These are phyloP conservation scores for Ahaetulla prasina DNA, from an alignment of 2,113 vertebrate species.

Conservation along the genomic window DNA sequence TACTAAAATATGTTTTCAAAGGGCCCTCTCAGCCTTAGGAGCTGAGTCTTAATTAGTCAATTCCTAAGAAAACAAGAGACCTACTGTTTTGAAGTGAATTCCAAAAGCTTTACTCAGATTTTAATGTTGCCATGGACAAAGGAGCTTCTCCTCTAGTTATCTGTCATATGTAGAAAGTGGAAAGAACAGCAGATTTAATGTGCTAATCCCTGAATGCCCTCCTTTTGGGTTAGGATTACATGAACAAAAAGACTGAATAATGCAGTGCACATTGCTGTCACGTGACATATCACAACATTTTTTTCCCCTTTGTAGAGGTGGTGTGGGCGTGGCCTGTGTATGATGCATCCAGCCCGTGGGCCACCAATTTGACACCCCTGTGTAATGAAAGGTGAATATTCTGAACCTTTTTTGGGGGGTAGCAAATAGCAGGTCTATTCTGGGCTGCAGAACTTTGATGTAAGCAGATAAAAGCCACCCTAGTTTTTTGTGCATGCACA, in stretches of 20 bases:
- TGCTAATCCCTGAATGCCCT: background rate
- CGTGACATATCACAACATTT: no score
- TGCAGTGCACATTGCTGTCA: background rate
- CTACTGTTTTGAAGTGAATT: background rate
- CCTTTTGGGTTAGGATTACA: background rate
- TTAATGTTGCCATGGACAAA: background rate
- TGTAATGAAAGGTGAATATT: background rate
- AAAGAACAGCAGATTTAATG: background rate
- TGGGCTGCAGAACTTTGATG: no score
- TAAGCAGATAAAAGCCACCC: background rate
- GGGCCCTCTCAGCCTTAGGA: background rate
- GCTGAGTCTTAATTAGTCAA: background rate
- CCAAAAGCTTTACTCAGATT: background rate
- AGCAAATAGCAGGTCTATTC: no score
- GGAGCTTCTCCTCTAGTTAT: background rate
- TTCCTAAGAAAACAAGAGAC: background rate
- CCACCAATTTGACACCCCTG: no score
- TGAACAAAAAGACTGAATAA: background rate
- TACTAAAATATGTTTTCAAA: background rate
- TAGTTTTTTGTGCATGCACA: background rate
- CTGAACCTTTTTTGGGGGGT: background rate
- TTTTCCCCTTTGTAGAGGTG: no score
- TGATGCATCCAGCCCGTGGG: no score
- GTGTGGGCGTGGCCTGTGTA: no score
- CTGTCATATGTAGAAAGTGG: background rate